Conservation (phyloP, 1,140 invertebrate genomes). For the Leguminivora glycinivorella region DNA sequence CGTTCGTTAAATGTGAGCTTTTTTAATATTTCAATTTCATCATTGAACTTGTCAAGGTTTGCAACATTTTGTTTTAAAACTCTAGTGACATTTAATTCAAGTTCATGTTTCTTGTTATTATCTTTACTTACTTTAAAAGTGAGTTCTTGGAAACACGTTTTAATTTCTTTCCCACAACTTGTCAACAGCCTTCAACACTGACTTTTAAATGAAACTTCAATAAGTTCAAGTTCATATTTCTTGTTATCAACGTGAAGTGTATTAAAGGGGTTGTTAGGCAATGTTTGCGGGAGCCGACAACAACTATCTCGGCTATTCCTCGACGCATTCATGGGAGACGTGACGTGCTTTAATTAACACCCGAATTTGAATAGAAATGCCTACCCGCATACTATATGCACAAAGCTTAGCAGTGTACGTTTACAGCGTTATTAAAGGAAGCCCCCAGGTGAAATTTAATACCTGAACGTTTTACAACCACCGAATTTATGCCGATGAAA, state of each 20-base stretch:
- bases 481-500: constrained; percentile 14
- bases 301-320: constrained; percentile 35
- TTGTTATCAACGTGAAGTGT: background rate
- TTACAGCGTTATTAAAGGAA: constrained; percentile 25
- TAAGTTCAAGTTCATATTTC: background rate
- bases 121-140: background rate
- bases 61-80: background rate
- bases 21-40: background rate
- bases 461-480: constrained; percentile 21
- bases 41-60: background rate
- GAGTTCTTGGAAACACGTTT: background rate
- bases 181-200: background rate
- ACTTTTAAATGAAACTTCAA: background rate
- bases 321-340: constrained; percentile 33
- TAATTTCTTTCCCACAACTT: background rate
- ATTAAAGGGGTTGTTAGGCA: background rate
- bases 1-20: constrained; percentile 12
- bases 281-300: constrained; percentile 2
- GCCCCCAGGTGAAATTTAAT: constrained; percentile 27
- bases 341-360: constrained; percentile 42
- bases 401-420: constrained; percentile 21
- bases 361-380: constrained; percentile 44
- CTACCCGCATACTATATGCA: constrained; percentile 30
- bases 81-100: constrained; percentile 6
- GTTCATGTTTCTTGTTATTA: background rate